Evolutionary conservation across 2,888 invertebrate genomes (phyloP), one percentile per base, ranked within the genome.

Genomic region (Axea sp.): DNA sequence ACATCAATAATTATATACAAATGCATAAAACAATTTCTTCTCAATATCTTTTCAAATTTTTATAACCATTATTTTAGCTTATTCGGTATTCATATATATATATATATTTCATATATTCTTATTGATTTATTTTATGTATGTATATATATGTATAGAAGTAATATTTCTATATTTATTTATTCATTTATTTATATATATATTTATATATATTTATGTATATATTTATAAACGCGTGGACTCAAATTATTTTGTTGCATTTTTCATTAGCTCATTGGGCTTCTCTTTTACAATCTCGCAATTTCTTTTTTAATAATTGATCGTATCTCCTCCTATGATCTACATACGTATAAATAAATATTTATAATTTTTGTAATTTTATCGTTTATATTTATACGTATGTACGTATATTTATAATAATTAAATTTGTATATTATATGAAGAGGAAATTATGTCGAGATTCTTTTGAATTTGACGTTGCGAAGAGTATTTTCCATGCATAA

Each of bases 1-100:
- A 87, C 84, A 85, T 85, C 83, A 84, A 86, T 87, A 86, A 85
- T 85, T 87, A 87, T 87, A 84, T 87, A 87, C 86, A 87, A 86
- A 87, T 86, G 83, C 85, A 84, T 86, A 84, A 86, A 87, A 87
- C 84, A 84, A 84, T 83, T 82, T 81, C 71, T 81, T 79, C 71
- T 81, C 76, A 80, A 82, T 82, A 81, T 83, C 78, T 79, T 30
- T 77, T 81, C 78, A 74, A 76, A 81, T 75, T 79, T 64, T 69
- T 77, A 78, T 80, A 81, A 82, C 82, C 78, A 75, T 78, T 81
- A 79, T 77, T 79, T 73, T 55, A 68, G 28, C 73, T 62, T 68
- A 71, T 41, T 81, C 59, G 45, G 55, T 67, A 60, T 37, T 51
- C 57, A 67, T 73, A 57, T 65, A 53, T 73, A 76, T 73, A 19